Evolutionary conservation across 2,888 invertebrate species (phyloP), one percentile per base, ranked within the genome.

Genomic region (Phorcus lineatus): DNA sequence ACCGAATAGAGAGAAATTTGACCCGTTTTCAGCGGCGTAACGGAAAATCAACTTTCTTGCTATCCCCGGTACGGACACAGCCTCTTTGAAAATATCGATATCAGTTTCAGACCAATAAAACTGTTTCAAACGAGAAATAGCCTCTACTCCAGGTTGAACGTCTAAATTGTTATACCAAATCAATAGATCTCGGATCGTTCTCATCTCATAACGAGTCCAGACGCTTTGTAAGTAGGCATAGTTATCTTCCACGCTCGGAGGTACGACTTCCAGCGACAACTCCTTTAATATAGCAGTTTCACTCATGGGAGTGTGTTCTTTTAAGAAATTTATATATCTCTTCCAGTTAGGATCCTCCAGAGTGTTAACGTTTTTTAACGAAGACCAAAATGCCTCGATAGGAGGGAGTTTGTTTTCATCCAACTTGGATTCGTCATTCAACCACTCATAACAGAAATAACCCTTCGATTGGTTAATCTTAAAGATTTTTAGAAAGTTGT

Each of bases 51-150:
- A 22, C 40, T 40, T 47, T 47, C 74, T 40, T 4, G 74, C 74
- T 40, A 74, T 22, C 22, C 57, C 57, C 13, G 57, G 57, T 57
- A 57, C 24, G 24, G 57, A 57, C 22, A 57, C 24, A 57, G 74
- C 74, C 16, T 40, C 52, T 74, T 74, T 74, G 19, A 74, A 74
- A 36, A 74, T 74, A 40, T 74, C 74, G 40, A 74, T 52, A 19
- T 40, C 52, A 6, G 22, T 74, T 74, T 74, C 74, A 22, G 47
- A 22, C 47, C 19, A 74, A 74, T 74, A 74, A 74, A 74, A 74
- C 74, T 17, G 74, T 47, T 47, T 52, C 47, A 74, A 52, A n/a
- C 74, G 74, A 74, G 31, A n/a, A 52, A 74, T 74, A 40, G 74
- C 74, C 47, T 47, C 47, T 31, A 31, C 52, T 40, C 74, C 74